A percentile compares a stretch with the other conserved stretches of the same genome.
Conservation (phyloP, 1,140 invertebrate species). For the Bombus consobrinus region DNA sequence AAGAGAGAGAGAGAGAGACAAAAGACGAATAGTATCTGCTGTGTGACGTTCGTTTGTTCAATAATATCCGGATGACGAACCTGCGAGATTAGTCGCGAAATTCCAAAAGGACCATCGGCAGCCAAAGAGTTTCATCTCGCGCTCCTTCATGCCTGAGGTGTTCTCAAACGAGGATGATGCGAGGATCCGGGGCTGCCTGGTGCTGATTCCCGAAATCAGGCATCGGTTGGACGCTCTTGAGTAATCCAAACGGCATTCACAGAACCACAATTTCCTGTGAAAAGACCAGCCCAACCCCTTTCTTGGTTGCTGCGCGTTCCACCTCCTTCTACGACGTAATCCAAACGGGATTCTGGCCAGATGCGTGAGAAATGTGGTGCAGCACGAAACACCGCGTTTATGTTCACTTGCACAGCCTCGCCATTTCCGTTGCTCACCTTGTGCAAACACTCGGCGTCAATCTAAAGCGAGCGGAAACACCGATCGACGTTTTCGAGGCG, state of each 20-base stretch:
- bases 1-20: neutral
- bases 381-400: neutral
- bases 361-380: conserved; percentile 19
- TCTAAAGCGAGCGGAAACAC: conserved; percentile 13
- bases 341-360: conserved; percentile 12
- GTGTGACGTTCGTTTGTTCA: neutral
- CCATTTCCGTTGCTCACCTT: neutral
- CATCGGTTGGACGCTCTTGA: conserved; percentile 45
- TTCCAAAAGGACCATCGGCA: conserved; percentile 71
- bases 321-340: conserved; percentile 4
- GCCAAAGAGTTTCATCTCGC: conserved; percentile 71
- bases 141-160: conserved; percentile 62
- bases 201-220: conserved; percentile 45
- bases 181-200: conserved; percentile 53
- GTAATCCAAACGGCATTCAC: conserved; percentile 49
- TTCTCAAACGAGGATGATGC: conserved; percentile 59
- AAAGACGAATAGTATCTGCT: too few relatives aligned
- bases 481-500: neutral
- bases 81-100: conserved; percentile 68
- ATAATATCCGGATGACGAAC: conserved; percentile 41
- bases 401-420: neutral
- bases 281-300: neutral
- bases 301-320: neutral
- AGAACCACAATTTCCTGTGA: conserved; percentile 42
- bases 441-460: neutral